These are phyloP conservation scores for Tringa solitaria DNA, from an alignment of 2,113 vertebrate species.

Conservation along the genomic window DNA sequence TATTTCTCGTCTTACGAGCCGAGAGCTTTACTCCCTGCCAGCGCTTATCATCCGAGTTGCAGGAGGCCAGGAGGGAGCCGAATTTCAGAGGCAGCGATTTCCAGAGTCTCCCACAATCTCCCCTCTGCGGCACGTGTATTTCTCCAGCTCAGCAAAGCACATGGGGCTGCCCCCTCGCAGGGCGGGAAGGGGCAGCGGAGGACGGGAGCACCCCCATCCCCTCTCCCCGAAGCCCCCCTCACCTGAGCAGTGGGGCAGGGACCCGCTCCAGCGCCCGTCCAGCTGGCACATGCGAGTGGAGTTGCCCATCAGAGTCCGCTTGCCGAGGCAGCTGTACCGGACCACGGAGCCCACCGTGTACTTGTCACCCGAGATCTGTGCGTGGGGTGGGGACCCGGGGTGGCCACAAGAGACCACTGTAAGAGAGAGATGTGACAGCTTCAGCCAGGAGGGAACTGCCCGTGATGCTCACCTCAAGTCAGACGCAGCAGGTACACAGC, in stretches of 20 bases:
- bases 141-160: not conserved
- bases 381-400: constrained; percentile 87
- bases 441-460: fast-evolving
- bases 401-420: constrained; percentile 94
- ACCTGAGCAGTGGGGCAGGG: constrained; percentile 96
- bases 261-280: constrained; percentile 94
- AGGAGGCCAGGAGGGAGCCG: not conserved
- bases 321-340: constrained; percentile 88
- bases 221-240: not conserved
- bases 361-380: constrained; percentile 88
- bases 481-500: not conserved
- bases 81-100: not conserved
- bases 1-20: not conserved
- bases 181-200: fast-evolving
- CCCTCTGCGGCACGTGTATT: fast-evolving
- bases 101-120: not conserved
- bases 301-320: constrained; percentile 85
- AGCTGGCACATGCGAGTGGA: constrained; percentile 92
- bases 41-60: not conserved
- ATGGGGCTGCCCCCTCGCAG: fast-evolving
- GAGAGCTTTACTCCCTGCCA: not conserved
- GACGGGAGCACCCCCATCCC: too few species aligned
- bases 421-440: not conserved
- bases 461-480: fast-evolving
- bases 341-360: constrained; percentile 89